phyloP scores from a whole-genome alignment of 2,797 vertebrate genomes.

The Hapalemur alaotrensis region DNA sequence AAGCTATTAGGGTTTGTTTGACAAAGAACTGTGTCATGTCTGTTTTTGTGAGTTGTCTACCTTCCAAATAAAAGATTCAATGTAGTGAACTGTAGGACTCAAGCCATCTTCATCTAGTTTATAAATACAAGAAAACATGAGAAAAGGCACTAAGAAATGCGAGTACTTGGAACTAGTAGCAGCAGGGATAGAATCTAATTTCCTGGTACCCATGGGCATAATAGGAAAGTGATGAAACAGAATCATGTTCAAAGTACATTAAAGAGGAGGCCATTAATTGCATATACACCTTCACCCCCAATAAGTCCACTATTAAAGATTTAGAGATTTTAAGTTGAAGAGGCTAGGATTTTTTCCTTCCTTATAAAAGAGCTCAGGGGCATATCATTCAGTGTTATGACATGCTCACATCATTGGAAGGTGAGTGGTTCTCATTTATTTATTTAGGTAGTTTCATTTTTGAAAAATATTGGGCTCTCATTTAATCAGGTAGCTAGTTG shows the following conservation, averaged over 20 bases:
- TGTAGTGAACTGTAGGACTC: slow-evolving; percentile 35
- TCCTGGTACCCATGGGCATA: neutral
- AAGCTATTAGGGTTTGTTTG: slow-evolving; percentile 60
- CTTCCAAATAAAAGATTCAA: neutral
- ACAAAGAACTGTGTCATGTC: slow-evolving; percentile 62
- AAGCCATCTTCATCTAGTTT: slow-evolving; percentile 27
- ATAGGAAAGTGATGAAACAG: neutral
- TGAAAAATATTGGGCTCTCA: neutral
- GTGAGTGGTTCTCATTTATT: neutral
- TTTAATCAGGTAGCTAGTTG: neutral
- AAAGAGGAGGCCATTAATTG: neutral
- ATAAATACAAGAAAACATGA: slow-evolving; percentile 34
- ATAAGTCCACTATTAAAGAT: neutral
- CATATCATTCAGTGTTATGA: neutral
- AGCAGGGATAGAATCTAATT: neutral
- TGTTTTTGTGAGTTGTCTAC: slow-evolving; percentile 20
- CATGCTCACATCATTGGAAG: neutral
- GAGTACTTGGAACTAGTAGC: neutral
- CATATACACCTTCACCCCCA: neutral
- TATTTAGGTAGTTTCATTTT: neutral
- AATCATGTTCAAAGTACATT: slow-evolving; percentile 22
- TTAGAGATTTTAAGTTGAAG: neutral
- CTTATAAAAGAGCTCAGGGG: neutral
- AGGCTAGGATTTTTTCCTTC: neutral
- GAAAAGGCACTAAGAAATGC: neutral